phyloP scores from a whole-genome alignment of 1,140 invertebrate genomes.

The Adelges cooleyi region DNA sequence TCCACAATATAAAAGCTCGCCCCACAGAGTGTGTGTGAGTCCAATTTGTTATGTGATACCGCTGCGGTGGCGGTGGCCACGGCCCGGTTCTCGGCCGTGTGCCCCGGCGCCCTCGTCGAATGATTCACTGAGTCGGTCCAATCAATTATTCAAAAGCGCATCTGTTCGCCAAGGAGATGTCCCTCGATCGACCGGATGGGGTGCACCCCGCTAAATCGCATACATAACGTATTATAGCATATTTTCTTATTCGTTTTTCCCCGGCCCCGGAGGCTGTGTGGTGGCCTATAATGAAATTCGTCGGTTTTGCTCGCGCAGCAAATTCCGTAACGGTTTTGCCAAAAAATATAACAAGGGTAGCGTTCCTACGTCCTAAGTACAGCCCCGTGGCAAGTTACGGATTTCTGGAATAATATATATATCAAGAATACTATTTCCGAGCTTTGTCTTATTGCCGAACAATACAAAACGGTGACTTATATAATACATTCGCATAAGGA shows the following conservation, averaged over 20 bases:
- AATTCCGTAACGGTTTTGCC: too few relatives aligned
- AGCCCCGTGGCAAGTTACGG: too few relatives aligned
- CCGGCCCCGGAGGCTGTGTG: too few relatives aligned
- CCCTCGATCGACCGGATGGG: not conserved
- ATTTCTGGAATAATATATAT: too few relatives aligned
- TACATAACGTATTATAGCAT: not conserved
- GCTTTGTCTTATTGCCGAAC: too few relatives aligned
- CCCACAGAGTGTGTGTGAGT: not conserved
- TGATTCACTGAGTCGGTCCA: not conserved
- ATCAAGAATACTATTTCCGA: too few relatives aligned
- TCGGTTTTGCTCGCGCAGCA: not conserved
- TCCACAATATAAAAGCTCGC: not conserved
- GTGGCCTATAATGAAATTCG: not conserved
- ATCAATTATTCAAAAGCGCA: conserved; percentile 21
- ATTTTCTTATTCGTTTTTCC: too few relatives aligned
- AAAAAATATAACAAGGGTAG: too few relatives aligned
- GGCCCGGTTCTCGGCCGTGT: not conserved
- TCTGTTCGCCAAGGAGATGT: not conserved
- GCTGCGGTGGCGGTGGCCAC: not conserved
- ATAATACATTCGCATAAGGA: too few relatives aligned
- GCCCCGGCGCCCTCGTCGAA: not conserved
- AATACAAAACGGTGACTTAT: too few relatives aligned
- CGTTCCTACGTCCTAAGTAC: too few relatives aligned
- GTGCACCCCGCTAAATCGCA: not conserved
- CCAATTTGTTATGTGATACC: conserved; percentile 23